Conservation (phyloP, 2,113 vertebrate species). For the Ochotona princeps region DNA sequence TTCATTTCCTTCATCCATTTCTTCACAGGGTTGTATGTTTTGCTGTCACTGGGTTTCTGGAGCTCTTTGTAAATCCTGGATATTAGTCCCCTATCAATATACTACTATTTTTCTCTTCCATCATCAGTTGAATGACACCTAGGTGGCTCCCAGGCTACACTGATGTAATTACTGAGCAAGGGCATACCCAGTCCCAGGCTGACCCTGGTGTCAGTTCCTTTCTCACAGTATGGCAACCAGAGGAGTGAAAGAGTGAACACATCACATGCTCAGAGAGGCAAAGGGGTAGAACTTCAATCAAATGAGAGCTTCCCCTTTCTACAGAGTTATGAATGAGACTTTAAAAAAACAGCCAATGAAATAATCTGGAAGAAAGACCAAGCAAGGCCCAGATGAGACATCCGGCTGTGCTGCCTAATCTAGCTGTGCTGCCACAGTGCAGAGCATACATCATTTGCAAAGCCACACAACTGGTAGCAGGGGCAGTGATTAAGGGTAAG, state of each 20-base stretch:
- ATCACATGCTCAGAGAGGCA: neutral
- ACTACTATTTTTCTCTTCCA: too few relatives aligned
- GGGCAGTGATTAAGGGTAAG: neutral
- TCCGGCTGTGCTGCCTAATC: neutral
- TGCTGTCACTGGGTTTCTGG: too few relatives aligned
- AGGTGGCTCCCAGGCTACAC: neutral
- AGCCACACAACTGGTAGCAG: neutral
- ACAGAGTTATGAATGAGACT: neutral
- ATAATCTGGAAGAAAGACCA: neutral
- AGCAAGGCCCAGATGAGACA: neutral
- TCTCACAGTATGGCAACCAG: neutral
- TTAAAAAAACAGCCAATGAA: neutral
- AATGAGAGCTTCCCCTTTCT: neutral
- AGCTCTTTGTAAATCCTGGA: too few relatives aligned
- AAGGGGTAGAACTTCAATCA: neutral
- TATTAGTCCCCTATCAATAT: too few relatives aligned
- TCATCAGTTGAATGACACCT: too few relatives aligned
- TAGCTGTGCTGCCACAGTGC: neutral
- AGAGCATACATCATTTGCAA: neutral
- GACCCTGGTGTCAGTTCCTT: neutral
- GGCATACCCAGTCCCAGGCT: neutral
- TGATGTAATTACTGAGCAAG: neutral
- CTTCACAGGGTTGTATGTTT: too few relatives aligned
- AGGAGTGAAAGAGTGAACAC: neutral
- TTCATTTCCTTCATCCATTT: too few relatives aligned